These are phyloP conservation scores for Littorina saxatilis DNA, from an alignment of 1,140 invertebrate species.

Conservation along the genomic window DNA sequence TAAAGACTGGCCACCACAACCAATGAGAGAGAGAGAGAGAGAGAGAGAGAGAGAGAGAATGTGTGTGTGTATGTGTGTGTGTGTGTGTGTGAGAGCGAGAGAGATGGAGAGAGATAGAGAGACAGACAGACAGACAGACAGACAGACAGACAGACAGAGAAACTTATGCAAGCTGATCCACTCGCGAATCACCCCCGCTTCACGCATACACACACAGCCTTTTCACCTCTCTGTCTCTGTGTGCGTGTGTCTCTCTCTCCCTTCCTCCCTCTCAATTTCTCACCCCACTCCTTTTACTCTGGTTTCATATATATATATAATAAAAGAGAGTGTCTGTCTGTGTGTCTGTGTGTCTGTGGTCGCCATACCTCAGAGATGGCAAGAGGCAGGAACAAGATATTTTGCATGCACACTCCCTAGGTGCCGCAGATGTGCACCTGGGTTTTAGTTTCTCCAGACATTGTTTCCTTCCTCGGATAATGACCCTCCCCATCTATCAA, in stretches of 20 bases:
- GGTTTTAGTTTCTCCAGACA: too few species aligned
- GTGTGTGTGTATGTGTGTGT: too few species aligned
- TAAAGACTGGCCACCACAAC: too few species aligned
- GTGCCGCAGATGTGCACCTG: too few species aligned
- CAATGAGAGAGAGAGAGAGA: not conserved
- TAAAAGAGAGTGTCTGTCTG: not conserved
- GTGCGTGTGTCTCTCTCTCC: not conserved
- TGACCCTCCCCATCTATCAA: too few species aligned
- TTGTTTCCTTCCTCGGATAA: too few species aligned
- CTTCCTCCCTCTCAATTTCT: conserved; percentile 6
- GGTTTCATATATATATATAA: not conserved
- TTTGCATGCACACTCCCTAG: too few species aligned
- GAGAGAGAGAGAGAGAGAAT: not conserved
- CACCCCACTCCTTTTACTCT: not conserved
- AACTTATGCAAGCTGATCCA: too few species aligned
- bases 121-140: not conserved
- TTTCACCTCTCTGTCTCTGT: not conserved
- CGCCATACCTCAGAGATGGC: too few species aligned
- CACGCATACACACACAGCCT: not conserved
- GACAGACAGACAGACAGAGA: not conserved
- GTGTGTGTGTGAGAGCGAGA: too few species aligned
- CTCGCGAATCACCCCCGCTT: not conserved
- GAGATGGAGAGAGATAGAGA: not conserved
- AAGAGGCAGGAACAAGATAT: too few species aligned
- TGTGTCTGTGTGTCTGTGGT: not conserved